Conservation (phyloP, 2,888 invertebrate species). For the Pecten maximus region DNA sequence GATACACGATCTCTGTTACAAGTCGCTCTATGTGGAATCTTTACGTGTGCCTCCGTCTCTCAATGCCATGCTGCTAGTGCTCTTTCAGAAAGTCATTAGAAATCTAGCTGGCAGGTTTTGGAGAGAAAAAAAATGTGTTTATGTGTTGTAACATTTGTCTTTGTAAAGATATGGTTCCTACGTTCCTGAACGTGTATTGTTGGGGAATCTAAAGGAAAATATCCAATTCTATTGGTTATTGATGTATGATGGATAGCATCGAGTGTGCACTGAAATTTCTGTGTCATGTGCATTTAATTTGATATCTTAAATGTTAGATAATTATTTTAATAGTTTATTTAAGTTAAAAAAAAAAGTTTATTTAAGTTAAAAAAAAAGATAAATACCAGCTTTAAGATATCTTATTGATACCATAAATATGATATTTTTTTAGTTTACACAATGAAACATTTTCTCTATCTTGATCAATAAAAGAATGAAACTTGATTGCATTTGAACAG, state of each 20-base stretch:
- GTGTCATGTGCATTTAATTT: neutral
- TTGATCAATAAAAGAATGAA: no score
- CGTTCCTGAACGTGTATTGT: neutral
- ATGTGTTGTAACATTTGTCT: neutral
- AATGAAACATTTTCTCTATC: no score
- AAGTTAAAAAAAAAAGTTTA: no score
- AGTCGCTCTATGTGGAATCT: neutral
- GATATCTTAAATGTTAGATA: neutral
- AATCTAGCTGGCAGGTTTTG: slow-evolving; percentile 11
- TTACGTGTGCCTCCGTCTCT: neutral
- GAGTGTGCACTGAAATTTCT: neutral
- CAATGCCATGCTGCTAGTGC: neutral
- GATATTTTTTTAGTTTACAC: no score
- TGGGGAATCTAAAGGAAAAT: neutral
- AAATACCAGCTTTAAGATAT: no score
- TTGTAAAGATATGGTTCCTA: neutral
- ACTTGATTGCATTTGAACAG: no score
- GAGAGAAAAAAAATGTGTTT: neutral
- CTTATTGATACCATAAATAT: no score
- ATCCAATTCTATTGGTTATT: neutral
- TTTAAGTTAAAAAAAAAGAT: no score
- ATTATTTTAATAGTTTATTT: no score
- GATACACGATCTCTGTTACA: slow-evolving; percentile 16
- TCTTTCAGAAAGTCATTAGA: slow-evolving; percentile 27
- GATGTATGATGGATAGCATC: neutral